Conservation (phyloP, 2,888 invertebrate genomes). For the Sphinx pinastri region DNA sequence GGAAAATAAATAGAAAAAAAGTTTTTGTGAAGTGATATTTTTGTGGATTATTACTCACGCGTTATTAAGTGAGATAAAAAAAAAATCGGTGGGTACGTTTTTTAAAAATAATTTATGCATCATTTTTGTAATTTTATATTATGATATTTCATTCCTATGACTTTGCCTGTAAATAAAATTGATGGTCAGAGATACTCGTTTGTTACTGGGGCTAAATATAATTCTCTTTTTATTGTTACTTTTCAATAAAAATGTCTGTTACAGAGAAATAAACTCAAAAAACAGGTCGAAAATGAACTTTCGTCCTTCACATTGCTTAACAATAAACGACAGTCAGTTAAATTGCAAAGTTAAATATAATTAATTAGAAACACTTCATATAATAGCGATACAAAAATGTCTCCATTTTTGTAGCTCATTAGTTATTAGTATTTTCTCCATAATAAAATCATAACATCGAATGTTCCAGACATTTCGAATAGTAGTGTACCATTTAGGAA, state of each 20-base stretch:
- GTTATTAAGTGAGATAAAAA: not conserved
- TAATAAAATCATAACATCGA: not conserved
- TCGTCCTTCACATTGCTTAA: too few relatives aligned
- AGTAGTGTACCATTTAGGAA: constrained; percentile 30
- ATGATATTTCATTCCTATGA: not conserved
- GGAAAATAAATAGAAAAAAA: too few relatives aligned
- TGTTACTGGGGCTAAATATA: not conserved
- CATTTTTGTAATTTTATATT: not conserved
- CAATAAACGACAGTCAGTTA: too few relatives aligned
- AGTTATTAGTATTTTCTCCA: not conserved
- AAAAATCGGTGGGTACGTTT: not conserved
- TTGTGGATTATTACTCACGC: not conserved
- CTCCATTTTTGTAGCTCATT: not conserved
- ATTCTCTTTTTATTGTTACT: too few relatives aligned
- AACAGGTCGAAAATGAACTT: too few relatives aligned
- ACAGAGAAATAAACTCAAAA: too few relatives aligned
- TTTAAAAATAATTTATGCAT: not conserved
- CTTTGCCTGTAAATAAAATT: too few relatives aligned
- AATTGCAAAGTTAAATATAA: too few relatives aligned
- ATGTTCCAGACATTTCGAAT: constrained; percentile 6
- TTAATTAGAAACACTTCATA: too few relatives aligned
- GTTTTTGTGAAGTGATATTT: not conserved
- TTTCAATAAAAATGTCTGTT: too few relatives aligned
- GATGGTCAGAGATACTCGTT: not conserved
- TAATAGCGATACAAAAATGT: too few relatives aligned